Evolutionary conservation across 2,888 invertebrate species (phyloP).

Genomic region (Allacma fusca): DNA sequence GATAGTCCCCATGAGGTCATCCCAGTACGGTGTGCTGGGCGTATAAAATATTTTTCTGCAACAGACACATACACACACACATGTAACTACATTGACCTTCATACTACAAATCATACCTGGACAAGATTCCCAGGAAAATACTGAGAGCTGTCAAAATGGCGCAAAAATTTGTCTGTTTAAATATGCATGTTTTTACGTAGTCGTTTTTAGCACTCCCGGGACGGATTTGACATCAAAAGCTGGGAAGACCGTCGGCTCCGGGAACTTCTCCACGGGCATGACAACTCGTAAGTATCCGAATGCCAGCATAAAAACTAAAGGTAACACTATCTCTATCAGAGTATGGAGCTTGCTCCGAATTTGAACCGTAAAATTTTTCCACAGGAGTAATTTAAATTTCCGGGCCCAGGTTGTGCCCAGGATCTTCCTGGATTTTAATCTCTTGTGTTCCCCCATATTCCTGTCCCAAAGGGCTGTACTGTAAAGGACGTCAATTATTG

Average conservation of each 20-base stretch:
- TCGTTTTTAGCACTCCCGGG: conserved; percentile 43
- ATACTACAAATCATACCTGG: too few relatives aligned
- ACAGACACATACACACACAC: conserved; percentile 10
- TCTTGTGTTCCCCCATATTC: too few relatives aligned
- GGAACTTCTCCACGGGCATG: neutral
- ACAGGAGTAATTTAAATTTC: conserved; percentile 72
- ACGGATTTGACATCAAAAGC: conserved; percentile 60
- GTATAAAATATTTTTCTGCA: conserved; percentile 56
- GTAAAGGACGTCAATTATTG: too few relatives aligned
- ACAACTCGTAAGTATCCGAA: conserved; percentile 74
- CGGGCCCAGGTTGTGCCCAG: conserved; percentile 25
- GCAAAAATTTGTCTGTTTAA: too few relatives aligned
- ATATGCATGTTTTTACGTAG: too few relatives aligned
- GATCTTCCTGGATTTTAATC: too few relatives aligned
- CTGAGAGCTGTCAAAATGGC: too few relatives aligned
- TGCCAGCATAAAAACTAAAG: conserved; percentile 73
- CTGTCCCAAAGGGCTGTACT: too few relatives aligned
- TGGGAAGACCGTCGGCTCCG: conserved; percentile 63
- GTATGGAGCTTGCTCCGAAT: conserved; percentile 76
- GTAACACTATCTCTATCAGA: conserved; percentile 73
- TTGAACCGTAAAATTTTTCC: conserved; percentile 85
- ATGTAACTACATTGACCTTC: too few relatives aligned
- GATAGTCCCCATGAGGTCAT: conserved; percentile 52
- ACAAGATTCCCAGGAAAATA: too few relatives aligned
- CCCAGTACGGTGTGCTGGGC: conserved; percentile 47